These are phyloP conservation scores for Macrotus californicus DNA, from an alignment of 2,113 vertebrate species.

Conservation along the genomic window DNA sequence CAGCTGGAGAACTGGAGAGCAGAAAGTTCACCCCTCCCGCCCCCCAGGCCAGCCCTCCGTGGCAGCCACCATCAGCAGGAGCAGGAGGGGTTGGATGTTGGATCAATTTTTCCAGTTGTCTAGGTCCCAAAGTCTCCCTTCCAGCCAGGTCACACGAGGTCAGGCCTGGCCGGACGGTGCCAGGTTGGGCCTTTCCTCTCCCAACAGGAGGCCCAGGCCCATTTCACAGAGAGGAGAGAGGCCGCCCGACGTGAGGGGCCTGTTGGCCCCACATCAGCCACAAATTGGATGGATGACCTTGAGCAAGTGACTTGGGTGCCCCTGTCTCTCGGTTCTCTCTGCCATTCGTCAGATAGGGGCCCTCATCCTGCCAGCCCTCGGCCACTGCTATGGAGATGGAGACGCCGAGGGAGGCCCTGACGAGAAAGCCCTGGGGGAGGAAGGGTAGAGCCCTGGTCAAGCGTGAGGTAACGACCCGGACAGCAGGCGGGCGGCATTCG, in stretches of 20 bases:
- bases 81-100: not conserved
- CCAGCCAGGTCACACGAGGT: not conserved
- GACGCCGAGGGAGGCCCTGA: no score
- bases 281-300: not conserved
- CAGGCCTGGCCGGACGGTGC: not conserved
- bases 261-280: not conserved
- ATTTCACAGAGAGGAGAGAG: not conserved
- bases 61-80: not conserved
- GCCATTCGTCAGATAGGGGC: not conserved
- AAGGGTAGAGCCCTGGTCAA: not conserved
- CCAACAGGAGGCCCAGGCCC: not conserved
- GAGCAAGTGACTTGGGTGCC: not conserved
- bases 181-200: not conserved
- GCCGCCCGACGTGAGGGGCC: not conserved
- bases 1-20: not conserved
- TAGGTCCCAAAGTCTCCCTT: constrained; percentile 12
- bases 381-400: no score
- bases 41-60: rapidly evolving
- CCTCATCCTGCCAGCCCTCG: not conserved
- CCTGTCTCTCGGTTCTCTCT: not conserved
- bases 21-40: not conserved
- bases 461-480: no score
- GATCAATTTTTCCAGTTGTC: not conserved
- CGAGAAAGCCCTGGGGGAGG: not conserved
- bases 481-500: rapidly evolving